Conservation (phyloP, 2,888 invertebrate genomes). For the Congeria kusceri region DNA sequence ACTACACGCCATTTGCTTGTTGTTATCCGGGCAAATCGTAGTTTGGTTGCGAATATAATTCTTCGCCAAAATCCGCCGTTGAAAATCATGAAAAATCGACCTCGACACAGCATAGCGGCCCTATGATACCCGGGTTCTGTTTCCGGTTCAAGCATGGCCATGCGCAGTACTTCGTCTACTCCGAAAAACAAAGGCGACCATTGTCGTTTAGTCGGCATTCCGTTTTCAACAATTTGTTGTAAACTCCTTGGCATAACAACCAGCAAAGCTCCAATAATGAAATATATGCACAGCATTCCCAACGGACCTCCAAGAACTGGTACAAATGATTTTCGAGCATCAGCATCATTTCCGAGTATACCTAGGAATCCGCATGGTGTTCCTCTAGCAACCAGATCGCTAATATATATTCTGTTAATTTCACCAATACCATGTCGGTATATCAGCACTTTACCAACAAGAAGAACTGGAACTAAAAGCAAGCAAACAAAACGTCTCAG, state of each 20-base stretch:
- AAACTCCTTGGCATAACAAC: conserved; percentile 13
- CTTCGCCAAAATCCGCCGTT: conserved; percentile 7
- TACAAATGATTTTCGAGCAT: conserved; percentile 1
- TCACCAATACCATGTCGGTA: conserved; percentile 1
- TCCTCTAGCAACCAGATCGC: neutral
- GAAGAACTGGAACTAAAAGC: neutral
- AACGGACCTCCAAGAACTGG: conserved; percentile 14
- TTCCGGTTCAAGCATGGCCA: neutral
- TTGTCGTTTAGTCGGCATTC: neutral
- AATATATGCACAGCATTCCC: neutral
- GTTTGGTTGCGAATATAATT: neutral
- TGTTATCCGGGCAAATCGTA: neutral
- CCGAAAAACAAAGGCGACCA: conserved; percentile 9
- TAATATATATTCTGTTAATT: neutral
- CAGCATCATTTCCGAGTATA: neutral
- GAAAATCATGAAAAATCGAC: conserved; percentile 6
- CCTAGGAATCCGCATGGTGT: neutral
- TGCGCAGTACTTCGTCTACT: neutral
- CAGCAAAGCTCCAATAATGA: neutral
- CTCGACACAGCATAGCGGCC: neutral
- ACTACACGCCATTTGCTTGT: neutral
- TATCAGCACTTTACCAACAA: neutral
- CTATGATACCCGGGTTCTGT: conserved; percentile 7
- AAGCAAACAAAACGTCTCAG: conserved; percentile 1
- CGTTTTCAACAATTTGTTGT: conserved; percentile 15